Conservation (phyloP, 2,113 vertebrate genomes). For the Takifugu bimaculatus region DNA sequence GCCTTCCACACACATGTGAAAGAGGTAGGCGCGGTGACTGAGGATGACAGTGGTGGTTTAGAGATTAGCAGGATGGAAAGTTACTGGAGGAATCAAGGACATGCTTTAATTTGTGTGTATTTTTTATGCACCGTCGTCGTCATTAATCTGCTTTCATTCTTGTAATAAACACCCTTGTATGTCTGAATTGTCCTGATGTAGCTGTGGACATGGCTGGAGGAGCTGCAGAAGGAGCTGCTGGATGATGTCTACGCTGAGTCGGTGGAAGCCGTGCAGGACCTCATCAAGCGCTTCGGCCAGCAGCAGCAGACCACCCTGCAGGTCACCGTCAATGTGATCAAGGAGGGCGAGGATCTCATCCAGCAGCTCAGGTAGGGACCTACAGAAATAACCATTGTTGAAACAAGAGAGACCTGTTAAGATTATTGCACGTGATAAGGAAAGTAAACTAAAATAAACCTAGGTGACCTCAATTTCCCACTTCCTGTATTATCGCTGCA, state of each 20-base stretch:
- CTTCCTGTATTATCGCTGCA: neutral
- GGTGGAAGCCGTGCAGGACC: constrained; percentile 95
- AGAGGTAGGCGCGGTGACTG: constrained; percentile 78
- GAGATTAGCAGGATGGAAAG: neutral
- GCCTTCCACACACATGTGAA: constrained; percentile 98
- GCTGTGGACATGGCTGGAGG: constrained; percentile 99
- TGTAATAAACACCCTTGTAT: neutral
- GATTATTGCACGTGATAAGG: too few species aligned
- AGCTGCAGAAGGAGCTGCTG: constrained; percentile 95
- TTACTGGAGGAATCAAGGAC: neutral
- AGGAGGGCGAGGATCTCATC: constrained; percentile 97
- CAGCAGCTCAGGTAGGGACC: constrained; percentile 89
- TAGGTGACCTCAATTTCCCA: neutral
- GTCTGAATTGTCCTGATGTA: constrained; percentile 41
- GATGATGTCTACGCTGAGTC: constrained; percentile 98
- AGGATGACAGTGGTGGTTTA: constrained; percentile 50
- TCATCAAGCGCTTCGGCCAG: constrained; percentile 97
- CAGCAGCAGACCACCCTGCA: constrained; percentile 97
- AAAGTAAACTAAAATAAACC: neutral
- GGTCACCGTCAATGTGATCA: constrained; percentile 97
- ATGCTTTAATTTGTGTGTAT: neutral
- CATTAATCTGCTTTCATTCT: neutral
- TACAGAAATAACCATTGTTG: too few species aligned
- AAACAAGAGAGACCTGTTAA: too few species aligned
- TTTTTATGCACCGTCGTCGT: neutral